These are phyloP conservation scores for Gastracanthus pulcherrimus DNA, from an alignment of 2,888 invertebrate species.

Conservation along the genomic window DNA sequence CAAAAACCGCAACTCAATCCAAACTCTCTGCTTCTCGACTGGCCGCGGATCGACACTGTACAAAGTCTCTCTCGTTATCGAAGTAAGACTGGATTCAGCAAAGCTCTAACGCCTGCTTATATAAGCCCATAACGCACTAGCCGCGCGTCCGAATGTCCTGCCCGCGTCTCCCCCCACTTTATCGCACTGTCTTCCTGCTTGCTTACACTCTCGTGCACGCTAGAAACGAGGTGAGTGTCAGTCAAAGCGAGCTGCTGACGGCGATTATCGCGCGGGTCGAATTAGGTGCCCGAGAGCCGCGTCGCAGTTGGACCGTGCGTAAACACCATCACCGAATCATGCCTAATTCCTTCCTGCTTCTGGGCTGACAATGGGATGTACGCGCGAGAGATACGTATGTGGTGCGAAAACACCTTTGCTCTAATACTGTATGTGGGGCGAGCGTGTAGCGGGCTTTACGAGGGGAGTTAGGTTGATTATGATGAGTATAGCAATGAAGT, in stretches of 20 bases:
- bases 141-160: conserved; percentile 7
- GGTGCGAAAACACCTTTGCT: conserved; percentile 3
- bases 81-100: conserved; percentile 53
- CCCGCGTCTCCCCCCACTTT: not conserved
- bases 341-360: conserved; percentile 33
- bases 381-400: not conserved
- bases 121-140: conserved; percentile 44
- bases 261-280: conserved; percentile 22
- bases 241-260: conserved; percentile 11
- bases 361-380: not conserved
- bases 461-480: no score
- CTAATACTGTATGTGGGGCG: not conserved
- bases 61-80: conserved; percentile 27
- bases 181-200: not conserved
- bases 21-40: no score
- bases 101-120: conserved; percentile 42
- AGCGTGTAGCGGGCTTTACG: not conserved
- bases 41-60: no score
- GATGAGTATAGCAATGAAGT: no score
- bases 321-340: conserved; percentile 20
- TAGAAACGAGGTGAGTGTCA: conserved; percentile 38
- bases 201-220: not conserved
- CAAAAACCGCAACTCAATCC: not conserved
- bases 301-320: conserved; percentile 4
- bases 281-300: not conserved